Conservation (phyloP, 1,140 invertebrate species). For the Caenorhabditis briggsae region DNA sequence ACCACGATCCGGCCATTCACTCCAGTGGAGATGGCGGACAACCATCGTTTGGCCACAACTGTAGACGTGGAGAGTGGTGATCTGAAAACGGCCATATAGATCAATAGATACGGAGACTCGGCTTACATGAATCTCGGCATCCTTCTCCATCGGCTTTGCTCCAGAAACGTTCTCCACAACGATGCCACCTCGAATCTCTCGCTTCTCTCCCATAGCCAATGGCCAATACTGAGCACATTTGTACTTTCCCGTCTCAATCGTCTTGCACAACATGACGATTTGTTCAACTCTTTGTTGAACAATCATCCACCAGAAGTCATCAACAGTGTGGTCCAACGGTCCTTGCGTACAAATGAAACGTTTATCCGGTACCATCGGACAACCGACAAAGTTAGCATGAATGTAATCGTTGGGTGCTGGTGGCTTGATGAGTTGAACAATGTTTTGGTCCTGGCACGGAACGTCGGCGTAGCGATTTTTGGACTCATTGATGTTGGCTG, state of each 20-base stretch:
- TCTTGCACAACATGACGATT: constrained; percentile 91
- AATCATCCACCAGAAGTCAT: constrained; percentile 97
- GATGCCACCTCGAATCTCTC: neutral
- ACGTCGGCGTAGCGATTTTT: constrained; percentile 56
- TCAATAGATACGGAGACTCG: neutral
- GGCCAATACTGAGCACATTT: constrained; percentile 63
- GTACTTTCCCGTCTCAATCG: constrained; percentile 67
- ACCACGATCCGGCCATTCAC: constrained; percentile 55
- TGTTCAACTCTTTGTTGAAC: constrained; percentile 91
- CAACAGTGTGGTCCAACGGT: constrained; percentile 88
- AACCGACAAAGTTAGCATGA: constrained; percentile 61
- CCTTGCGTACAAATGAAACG: constrained; percentile 93
- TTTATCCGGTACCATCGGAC: constrained; percentile 3
- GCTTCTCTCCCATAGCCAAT: neutral
- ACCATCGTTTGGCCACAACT: neutral
- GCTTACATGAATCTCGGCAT: constrained; percentile 8
- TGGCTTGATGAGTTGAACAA: constrained; percentile 27
- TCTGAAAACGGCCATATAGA: neutral
- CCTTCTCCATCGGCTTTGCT: neutral
- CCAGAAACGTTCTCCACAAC: neutral
- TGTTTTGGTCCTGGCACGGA: constrained; percentile 45
- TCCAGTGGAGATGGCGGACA: constrained; percentile 56
- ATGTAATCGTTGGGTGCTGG: constrained; percentile 60
- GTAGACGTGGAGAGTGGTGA: neutral
- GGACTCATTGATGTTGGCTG: constrained; percentile 14